These are phyloP conservation scores for Caenorhabditis doughertyi DNA, from an alignment of 2,888 invertebrate species.

Conservation along the genomic window DNA sequence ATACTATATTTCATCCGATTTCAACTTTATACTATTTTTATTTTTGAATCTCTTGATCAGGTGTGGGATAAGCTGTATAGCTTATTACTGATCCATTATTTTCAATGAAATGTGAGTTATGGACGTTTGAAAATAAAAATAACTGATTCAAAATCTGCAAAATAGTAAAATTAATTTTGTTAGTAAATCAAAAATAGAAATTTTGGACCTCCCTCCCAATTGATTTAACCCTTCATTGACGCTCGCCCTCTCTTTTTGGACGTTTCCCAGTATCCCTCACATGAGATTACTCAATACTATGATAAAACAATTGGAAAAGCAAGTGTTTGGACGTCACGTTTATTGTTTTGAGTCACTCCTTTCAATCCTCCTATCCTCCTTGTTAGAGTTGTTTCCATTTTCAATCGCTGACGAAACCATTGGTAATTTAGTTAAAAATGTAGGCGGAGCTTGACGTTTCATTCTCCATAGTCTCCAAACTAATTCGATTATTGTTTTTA, in stretches of 20 bases:
- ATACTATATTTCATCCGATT: too few species aligned
- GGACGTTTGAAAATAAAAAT: too few species aligned
- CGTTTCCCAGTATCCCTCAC: not conserved
- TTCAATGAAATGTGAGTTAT: too few species aligned
- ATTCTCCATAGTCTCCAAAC: not conserved
- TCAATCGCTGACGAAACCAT: slow-evolving; percentile 41
- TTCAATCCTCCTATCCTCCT: not conserved
- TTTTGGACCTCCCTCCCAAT: slow-evolving; percentile 3
- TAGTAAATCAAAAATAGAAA: not conserved
- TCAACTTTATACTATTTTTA: too few species aligned
- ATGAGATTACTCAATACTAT: slow-evolving; percentile 51
- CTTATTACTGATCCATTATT: too few species aligned
- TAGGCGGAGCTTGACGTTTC: slow-evolving; percentile 46
- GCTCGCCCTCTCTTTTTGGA: slow-evolving; percentile 11
- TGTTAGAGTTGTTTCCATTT: slow-evolving; percentile 5
- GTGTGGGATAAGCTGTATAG: too few species aligned
- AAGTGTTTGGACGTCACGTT: slow-evolving; percentile 43
- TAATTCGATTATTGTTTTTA: slow-evolving; percentile 33
- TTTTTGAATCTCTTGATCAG: too few species aligned
- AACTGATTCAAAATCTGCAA: not conserved
- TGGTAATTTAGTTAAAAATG: slow-evolving; percentile 30
- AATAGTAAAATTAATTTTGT: not conserved
- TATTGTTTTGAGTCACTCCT: slow-evolving; percentile 14
- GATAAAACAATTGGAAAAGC: slow-evolving; percentile 41
- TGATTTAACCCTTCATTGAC: slow-evolving; percentile 10